Evolutionary conservation across 2,113 vertebrate species (phyloP), one percentile per base, ranked within the genome.

Genomic region (Entelurus aequoreus): DNA sequence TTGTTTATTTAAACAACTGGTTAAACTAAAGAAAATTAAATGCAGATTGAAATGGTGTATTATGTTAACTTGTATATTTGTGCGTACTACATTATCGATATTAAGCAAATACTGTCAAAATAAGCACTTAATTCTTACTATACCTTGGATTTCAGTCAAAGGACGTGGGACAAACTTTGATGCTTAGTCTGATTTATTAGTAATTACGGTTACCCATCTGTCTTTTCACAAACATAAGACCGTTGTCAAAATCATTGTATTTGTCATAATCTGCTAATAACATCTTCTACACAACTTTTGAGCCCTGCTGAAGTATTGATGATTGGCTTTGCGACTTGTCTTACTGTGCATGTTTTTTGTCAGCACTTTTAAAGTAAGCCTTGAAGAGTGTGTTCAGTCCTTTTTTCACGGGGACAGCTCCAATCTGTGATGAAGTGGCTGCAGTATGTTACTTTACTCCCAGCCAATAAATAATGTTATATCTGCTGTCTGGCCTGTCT

Each of bases 391-490:
- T 61, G 68, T 70, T 63, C 76, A 74, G 36, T 21, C 52, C 5
- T 56, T 76, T 69, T 77, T 72, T 72, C 76, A 66, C 73, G 54
- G 75, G 62, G 74, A 83, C 62, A 76, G 68, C 64, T 72, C 62
- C 67, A 71, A 48, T 55, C 72, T 79, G 64, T 77, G 68, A 73
- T 76, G 72, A 28, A 28, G 28, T 67, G 68, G 63, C 63, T 77
- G 66, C 71, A 35, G 16, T 19, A 63, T 68, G 77, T 76, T 78
- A 57, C 48, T 36, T 69, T 57, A 67, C 82, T 83, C 76, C 72
- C 78, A 83, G 67, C 70, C 68, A 74, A 83, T 86, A 81, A 83
- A 86, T 84, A 80, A 84, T 83, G 74, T 69, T 54, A 63, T 19
- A 48, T 63, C 74, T 76, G 60, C 74, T 72, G 77, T 79, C 74